Evolutionary conservation across 2,113 vertebrate genomes (phyloP).

Genomic region (Misgurnus anguillicaudatus): DNA sequence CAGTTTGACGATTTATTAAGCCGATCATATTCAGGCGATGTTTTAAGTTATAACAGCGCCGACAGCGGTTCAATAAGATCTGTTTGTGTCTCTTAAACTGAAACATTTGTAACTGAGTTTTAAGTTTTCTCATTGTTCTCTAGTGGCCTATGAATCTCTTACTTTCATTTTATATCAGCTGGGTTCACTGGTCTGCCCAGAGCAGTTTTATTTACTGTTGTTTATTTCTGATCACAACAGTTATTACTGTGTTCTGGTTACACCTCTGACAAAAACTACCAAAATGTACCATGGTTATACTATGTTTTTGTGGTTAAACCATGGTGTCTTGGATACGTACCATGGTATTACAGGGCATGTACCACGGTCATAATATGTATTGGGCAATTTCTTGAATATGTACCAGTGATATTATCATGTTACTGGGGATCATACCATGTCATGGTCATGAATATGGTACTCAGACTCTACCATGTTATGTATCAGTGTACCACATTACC

Average conservation of each 20-base stretch:
- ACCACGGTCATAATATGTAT: too few species aligned
- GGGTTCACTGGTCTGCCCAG: not conserved
- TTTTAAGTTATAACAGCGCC: not conserved
- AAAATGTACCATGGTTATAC: not conserved
- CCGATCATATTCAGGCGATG: not conserved
- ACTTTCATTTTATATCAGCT: not conserved
- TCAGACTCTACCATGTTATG: not conserved
- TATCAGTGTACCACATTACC: not conserved
- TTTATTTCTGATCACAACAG: not conserved
- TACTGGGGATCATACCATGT: not conserved
- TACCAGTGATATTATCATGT: not conserved
- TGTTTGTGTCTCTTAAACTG: not conserved
- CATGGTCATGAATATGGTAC: not conserved
- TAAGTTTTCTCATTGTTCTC: conserved; percentile 61
- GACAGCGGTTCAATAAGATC: not conserved
- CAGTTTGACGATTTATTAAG: not conserved
- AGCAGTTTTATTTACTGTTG: not conserved
- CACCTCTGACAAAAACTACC: not conserved
- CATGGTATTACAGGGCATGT: not conserved
- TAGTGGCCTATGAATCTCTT: conserved; percentile 43
- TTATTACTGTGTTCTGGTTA: not conserved
- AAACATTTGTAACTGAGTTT: conserved; percentile 43
- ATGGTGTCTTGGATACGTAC: not conserved
- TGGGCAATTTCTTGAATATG: not conserved
- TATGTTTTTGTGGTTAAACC: not conserved